These are phyloP conservation scores for Psilopogon haemacephalus DNA, from an alignment of 2,113 vertebrate genomes.

Conservation along the genomic window DNA sequence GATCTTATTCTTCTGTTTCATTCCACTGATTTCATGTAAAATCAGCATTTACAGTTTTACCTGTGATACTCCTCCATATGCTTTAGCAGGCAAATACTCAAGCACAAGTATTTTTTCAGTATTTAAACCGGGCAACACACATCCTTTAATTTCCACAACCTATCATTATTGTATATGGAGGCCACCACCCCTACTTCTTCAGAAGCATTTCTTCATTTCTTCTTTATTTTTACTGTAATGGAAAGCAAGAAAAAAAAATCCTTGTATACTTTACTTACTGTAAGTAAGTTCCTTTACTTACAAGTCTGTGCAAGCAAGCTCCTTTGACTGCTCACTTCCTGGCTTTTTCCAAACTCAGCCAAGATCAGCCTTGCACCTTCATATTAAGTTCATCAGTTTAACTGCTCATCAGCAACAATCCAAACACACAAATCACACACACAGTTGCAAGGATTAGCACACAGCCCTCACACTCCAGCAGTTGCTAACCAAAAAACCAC, in stretches of 20 bases:
- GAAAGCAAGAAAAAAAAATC: not conserved
- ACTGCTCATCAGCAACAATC: not conserved
- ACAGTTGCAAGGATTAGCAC: not conserved
- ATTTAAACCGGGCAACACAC: not conserved
- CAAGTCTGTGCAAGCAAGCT: not conserved
- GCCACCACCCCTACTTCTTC: not conserved
- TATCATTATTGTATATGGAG: not conserved
- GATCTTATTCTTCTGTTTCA: not conserved
- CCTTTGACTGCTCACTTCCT: not conserved
- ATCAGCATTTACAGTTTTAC: not conserved
- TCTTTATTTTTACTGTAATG: not conserved
- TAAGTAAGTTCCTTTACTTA: not conserved
- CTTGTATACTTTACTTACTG: no score
- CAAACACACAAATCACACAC: not conserved
- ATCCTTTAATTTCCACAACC: not conserved
- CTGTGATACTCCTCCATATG: not conserved
- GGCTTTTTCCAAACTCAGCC: not conserved
- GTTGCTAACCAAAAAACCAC: not conserved
- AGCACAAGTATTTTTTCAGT: not conserved
- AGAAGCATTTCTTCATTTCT: not conserved
- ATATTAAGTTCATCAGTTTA: not conserved
- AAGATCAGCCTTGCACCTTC: not conserved
- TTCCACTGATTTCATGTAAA: not conserved
- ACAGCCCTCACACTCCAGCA: not conserved
- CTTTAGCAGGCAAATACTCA: not conserved